Base-by-base conservation (phyloP, 2,113 vertebrate species). In the Rhinolophus ferrumequinum region DNA sequence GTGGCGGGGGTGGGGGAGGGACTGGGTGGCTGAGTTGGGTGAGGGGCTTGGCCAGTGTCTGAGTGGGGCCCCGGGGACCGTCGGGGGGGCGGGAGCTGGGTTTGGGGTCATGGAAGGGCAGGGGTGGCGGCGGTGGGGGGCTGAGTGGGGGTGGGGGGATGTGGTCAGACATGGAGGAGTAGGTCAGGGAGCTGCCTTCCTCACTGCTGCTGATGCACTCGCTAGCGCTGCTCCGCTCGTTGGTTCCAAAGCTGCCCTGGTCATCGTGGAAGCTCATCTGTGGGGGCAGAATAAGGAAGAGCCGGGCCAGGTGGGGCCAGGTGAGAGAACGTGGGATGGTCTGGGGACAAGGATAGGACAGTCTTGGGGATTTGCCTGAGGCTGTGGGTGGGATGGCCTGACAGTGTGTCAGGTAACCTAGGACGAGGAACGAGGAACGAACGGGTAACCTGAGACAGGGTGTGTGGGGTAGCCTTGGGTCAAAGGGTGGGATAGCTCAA, bases 201-300 rank as follows among this genome's bases (percentile, higher is more conserved):
- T 99, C 99, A 0, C 99, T 99, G 99, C 99, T 99, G 98, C 99
- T 99, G 98, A 98, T 96, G 26, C 99, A 99, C 94, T 99, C 99
- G 26, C 99, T 99, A 89, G 98, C 98, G 2, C 99, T 99, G 99
- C 99, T 99, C 64, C 98, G 98, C 10, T 98, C 99, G 0, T 99
- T 99, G 75, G 99, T 98, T 26, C 98, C 94, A 0, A 99, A 99
- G 96, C 99, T 98, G 94, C 98, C 97, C 98, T 99, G 99, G 90
- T 99, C 99, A 2, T 99, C 99, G 0, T 99, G 99, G 98, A 99
- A 99, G 91, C 99, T 99, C 99, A 99, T 99, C 99, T 99, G 66
- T 0, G 6, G 52, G 50, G 86, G 97, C 24, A 28, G 73, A 96
- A 16, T 4, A 24, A 88, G 56, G 72, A 6, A 38, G 19, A 5